Base-by-base conservation (phyloP, 2,113 vertebrate genomes). In the Coreoperca whiteheadi region DNA sequence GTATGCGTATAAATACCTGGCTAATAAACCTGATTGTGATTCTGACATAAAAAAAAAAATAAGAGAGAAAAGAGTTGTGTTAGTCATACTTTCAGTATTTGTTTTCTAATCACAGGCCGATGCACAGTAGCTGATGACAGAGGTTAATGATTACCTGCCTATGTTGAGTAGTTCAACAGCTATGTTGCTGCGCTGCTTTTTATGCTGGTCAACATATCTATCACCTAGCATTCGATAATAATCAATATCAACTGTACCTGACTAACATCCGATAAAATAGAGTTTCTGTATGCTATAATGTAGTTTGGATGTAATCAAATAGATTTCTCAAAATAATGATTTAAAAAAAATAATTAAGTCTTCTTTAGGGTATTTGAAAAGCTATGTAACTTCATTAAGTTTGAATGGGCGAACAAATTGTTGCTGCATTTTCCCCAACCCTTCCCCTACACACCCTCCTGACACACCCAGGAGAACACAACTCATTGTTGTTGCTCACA, bases 111-210 rank as follows among this genome's bases (percentile, higher is more conserved):
- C 28, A 21, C 59, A 37, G 53, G 23, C 10, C 1, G 48, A 2
- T 53, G 32, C 37, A 7, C 41, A 64, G 18, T 6, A 12, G 54
- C 12, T 81, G n/a, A 41, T 51, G 51, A 18, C 53, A 67, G 54
- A 41, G 67, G 60, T 85, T 23, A 80, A 66, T 86, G n/a, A 89
- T 81, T 63, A 75, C 63, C 75, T 69, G 11, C n/a, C n/a, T 25
- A 15, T 25, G 7, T 3, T 57, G 54, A 51, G 46, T 34, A 15
- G 68, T 37, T 73, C 15, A 50, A 41, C 85, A 83, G 30, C 34
- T 73, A 81, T 86, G 83, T 54, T 79, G 68, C 41, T 46, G 54
- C 0, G 6, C 83, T 41, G 60, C 67, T 60, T 77, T 70, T 56
- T 25, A 12, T 21, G 21, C 16, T 59, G 30, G 57, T 51, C 46